Conservation (phyloP, 2,888 invertebrate genomes). For the Apomyelois bistriatella region DNA sequence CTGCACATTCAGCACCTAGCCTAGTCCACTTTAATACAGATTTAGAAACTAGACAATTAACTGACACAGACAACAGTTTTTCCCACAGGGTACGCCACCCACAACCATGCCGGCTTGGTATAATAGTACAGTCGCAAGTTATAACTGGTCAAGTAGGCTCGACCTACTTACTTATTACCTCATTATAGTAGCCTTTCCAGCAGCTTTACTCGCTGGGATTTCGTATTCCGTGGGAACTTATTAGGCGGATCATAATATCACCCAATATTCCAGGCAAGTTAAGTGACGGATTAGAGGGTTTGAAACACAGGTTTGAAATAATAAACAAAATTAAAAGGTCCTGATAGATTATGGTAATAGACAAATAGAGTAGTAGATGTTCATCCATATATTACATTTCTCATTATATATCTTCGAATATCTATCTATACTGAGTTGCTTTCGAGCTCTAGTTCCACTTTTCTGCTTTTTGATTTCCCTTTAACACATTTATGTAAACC, state of each 20-base stretch:
- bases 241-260: not conserved
- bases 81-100: conserved; percentile 4
- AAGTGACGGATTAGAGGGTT: not conserved
- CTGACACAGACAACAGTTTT: not conserved
- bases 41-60: no score
- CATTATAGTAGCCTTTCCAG: conserved; percentile 1
- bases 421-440: no score
- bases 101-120: not conserved
- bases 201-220: not conserved
- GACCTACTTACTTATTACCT: conserved; percentile 10
- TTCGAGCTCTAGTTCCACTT: no score
- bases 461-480: no score
- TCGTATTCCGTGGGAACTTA: not conserved
- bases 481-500: no score
- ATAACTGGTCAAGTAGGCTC: conserved; percentile 5
- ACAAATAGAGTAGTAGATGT: not conserved
- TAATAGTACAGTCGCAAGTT: conserved; percentile 2
- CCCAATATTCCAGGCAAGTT: not conserved
- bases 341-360: not conserved
- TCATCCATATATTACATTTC: not conserved
- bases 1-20: no score
- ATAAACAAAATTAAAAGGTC: not conserved
- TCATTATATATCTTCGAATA: not conserved
- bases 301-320: not conserved
- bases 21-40: no score